Percentiles rank a stretch among this genome's conserved stretches.
Conservation (phyloP, 2,113 vertebrate species). For the Puffinus mauretanicus region DNA sequence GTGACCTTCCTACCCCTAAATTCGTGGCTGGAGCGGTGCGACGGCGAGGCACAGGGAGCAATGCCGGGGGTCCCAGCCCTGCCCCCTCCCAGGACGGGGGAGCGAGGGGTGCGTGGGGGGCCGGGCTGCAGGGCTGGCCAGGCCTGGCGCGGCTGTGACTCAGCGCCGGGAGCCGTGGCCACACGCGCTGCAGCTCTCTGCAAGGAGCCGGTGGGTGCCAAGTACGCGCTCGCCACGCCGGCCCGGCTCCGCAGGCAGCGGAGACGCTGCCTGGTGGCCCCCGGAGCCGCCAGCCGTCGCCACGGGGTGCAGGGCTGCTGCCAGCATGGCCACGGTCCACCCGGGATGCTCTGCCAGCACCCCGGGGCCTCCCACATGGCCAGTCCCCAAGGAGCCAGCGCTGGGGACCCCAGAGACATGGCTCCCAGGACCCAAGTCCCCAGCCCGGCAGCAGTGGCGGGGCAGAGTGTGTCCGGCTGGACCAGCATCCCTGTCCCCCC, state of each 20-base stretch:
- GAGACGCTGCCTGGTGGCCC: accelerated
- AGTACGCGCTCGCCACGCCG: accelerated
- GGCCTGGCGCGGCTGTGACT: accelerated
- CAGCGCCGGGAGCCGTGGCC: not conserved
- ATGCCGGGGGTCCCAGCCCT: not conserved
- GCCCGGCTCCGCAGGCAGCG: not conserved
- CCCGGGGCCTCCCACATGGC: accelerated
- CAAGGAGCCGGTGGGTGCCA: not conserved
- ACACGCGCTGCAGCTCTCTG: not conserved
- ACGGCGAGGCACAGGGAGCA: not conserved
- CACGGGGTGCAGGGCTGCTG: accelerated
- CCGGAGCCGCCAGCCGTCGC: accelerated
- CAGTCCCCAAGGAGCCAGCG: accelerated
- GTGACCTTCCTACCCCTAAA: not conserved
- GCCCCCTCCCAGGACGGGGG: not conserved
- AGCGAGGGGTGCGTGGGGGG: accelerated
- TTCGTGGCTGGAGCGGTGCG: accelerated
- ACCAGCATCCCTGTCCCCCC: accelerated
- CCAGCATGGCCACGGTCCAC: accelerated
- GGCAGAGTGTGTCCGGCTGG: accelerated
- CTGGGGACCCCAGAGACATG: not conserved
- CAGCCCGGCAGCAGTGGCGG: not conserved
- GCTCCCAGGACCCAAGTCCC: not conserved
- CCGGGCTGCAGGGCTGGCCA: accelerated
- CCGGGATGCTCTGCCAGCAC: not conserved